These are phyloP conservation scores for Calycopis cecrops DNA, from an alignment of 1,140 invertebrate species.

Conservation along the genomic window DNA sequence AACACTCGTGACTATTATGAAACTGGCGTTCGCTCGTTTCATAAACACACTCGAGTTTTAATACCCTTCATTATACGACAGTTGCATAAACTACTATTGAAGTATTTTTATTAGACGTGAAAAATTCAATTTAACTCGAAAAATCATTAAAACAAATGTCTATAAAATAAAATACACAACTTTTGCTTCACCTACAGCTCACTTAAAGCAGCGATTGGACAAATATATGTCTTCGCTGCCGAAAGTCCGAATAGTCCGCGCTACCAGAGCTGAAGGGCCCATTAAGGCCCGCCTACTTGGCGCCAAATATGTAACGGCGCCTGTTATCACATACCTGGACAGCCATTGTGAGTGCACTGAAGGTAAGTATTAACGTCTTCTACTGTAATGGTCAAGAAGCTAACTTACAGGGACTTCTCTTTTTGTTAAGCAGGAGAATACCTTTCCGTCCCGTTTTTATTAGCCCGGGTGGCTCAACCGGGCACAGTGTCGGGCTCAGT, in stretches of 20 bases:
- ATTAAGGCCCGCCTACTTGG: slow-evolving; percentile 94
- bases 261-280: slow-evolving; percentile 90
- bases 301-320: slow-evolving; percentile 88
- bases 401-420: too few relatives aligned
- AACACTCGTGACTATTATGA: too few relatives aligned
- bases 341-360: slow-evolving; percentile 98
- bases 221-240: slow-evolving; percentile 92
- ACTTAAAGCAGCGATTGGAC: slow-evolving; percentile 93
- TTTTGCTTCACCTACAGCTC: slow-evolving; percentile 80
- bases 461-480: too few relatives aligned
- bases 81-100: too few relatives aligned
- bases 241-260: slow-evolving; percentile 93
- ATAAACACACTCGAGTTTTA: too few relatives aligned
- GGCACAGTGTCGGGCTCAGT: too few relatives aligned
- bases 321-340: slow-evolving; percentile 96
- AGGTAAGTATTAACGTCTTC: slow-evolving; percentile 69
- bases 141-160: not conserved
- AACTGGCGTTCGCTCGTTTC: too few relatives aligned
- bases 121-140: too few relatives aligned
- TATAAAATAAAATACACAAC: not conserved
- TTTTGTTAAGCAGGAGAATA: too few relatives aligned
- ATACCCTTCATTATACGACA: too few relatives aligned
- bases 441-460: too few relatives aligned
- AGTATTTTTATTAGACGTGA: too few relatives aligned
- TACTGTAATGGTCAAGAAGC: not conserved